Base-by-base conservation (phyloP, 2,888 invertebrate species). In the Geophilus truncorum region DNA sequence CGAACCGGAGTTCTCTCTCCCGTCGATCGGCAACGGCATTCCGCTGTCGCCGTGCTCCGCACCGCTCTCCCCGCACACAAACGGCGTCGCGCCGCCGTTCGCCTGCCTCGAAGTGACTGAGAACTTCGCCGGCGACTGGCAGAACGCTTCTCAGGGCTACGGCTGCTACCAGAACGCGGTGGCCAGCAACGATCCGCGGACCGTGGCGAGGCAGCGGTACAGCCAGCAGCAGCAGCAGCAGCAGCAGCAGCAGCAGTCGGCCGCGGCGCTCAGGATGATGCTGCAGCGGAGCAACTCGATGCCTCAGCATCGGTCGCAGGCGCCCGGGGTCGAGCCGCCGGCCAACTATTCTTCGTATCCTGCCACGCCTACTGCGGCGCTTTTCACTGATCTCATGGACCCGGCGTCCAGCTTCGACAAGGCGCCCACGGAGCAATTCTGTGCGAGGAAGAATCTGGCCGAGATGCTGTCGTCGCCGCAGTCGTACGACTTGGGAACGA, bases 1-100 rank as follows among this genome's bases (percentile, higher is more conserved):
- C 10, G 80, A 80, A 5, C 25, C 36, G 18, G 83, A 83, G 12
- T 80, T 80, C 1, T 6, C 32, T 4, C 5, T 32, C 32, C 32
- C 32, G 4, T 32, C 32, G 18, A 79, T 81, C 10, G 81, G 79
- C 9, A 81, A 77, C 77, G 83, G 83, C 28, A 78, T 78, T 40
- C 51, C 79, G 6, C 84, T 84, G 32, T 85, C 83, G 70, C 86
- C 76, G 78, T 85, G 79, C 81, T 84, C 78, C 81, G 84, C 80
- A 82, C 86, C 15, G 80, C 79, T 84, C 40, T 83, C 83, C 78
- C 82, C 81, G 84, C 85, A 82, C 21, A 51, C 79, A 6, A 18
- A 40, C 57, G 15, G 15, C 15, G 21, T 21, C 10, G 57, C 21
- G 3, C 10, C 21, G 70, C 28, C 28, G 4, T 15, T 28, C 7